A percentile compares a stretch with the other conserved stretches of the same genome.
phyloP scores from a whole-genome alignment of 2,113 vertebrate species.

The Oreotrochilus melanogaster region DNA sequence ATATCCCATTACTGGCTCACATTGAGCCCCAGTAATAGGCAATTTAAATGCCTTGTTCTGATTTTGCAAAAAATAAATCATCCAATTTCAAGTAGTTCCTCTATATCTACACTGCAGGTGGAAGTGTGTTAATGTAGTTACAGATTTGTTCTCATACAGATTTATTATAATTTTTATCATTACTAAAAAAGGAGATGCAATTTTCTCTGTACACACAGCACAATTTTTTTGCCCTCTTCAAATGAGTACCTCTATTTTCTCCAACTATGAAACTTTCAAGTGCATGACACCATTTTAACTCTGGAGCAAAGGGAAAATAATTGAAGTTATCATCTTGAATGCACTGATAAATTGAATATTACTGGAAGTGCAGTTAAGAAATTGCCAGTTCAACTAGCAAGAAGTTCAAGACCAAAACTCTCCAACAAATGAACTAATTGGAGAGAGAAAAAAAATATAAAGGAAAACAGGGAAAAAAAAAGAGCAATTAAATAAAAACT shows the following conservation, averaged over 20 bases:
- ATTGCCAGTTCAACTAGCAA: background rate
- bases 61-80: background rate
- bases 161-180: background rate
- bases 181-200: background rate
- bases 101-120: background rate
- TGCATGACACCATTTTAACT: background rate
- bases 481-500: background rate
- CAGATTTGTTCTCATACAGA: background rate
- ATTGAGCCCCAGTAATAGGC: background rate
- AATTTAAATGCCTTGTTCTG: background rate
- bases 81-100: background rate
- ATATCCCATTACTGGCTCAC: background rate
- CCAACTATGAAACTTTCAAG: background rate
- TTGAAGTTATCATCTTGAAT: background rate
- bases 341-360: background rate
- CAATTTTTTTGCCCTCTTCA: background rate
- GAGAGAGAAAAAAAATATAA: background rate
- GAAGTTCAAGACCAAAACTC: background rate
- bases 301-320: background rate
- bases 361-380: background rate
- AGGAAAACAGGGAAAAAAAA: fast-evolving
- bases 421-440: background rate
- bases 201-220: background rate
- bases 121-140: background rate
- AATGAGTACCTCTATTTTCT: background rate